Base-by-base conservation (phyloP, 1,140 invertebrate species). In the Macrocentrus cingulum region DNA sequence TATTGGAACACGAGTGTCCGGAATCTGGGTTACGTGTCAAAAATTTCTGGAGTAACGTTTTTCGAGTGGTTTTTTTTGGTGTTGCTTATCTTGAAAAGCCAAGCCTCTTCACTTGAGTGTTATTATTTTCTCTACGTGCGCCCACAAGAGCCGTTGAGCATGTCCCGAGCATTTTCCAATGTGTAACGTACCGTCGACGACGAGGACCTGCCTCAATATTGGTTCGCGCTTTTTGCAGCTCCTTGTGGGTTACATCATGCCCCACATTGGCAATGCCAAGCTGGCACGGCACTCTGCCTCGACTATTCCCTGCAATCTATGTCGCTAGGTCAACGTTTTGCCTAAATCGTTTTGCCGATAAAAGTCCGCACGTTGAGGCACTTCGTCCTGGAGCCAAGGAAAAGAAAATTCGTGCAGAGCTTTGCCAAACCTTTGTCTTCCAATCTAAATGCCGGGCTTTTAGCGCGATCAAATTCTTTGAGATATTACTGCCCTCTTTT, bases 1-100 rank as follows among this genome's bases (percentile, higher is more conserved):
- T 39, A 13, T 8, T 11, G 15, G 3, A 15, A 39, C 8, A n/a
- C 3, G 8, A 39, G 44, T 19, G 15, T 4, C 41, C 18, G 20
- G 18, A 54, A 60, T 60, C 36, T 60, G 44, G 58, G 52, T 60
- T 50, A 59, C 57, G 57, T 53, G 57, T 36, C 37, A 20, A 51
- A 36, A 52, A 15, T 52, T 48, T 41, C 39, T 46, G 49, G 18
- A 34, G 39, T 39, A 52, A 59, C 49, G 18, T 34, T 32, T 23
- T 13, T 13, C 1, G 1, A 41, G 9, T 41, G 15, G 37, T 49
- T 25, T 23, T 25, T 20, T 46, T 22, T 11, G 11, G 8, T n/a
- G 9, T 1, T 22, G 19, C 44, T 46, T 46, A 46, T 13, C 44
- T 46, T 46, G 44, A 5, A 20, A 8, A 39, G 23, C 15, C 23